Conservation (phyloP, 2,888 invertebrate genomes). For the Eristalinus aeneus region DNA sequence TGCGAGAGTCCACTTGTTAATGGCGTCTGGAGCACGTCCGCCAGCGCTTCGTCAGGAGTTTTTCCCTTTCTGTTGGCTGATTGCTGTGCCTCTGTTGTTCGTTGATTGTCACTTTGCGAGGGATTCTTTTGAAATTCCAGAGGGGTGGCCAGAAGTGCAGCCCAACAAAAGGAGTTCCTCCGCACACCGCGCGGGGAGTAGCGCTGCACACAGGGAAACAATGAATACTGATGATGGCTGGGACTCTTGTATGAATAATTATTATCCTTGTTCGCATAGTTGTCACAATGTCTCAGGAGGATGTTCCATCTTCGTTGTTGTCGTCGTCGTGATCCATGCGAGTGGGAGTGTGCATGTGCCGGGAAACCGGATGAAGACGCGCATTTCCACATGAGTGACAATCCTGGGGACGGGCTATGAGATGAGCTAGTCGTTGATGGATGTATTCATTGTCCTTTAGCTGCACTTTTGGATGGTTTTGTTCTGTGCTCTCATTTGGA, state of each 20-base stretch:
- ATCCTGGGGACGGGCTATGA: background rate
- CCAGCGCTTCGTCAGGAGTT: background rate
- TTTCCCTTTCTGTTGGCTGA: constrained; percentile 37
- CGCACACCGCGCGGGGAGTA: background rate
- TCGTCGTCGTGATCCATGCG: constrained; percentile 14
- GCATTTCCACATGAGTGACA: constrained; percentile 63
- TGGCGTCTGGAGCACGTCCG: constrained; percentile 9
- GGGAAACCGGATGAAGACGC: constrained; percentile 40
- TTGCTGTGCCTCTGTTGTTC: constrained; percentile 61
- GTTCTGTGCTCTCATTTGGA: constrained; percentile 44
- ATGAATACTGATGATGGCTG: constrained; percentile 69
- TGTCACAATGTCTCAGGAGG: constrained; percentile 66
- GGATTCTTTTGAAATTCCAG: constrained; percentile 17
- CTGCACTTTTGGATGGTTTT: constrained; percentile 62
- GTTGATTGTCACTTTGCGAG: constrained; percentile 62
- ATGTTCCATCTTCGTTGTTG: constrained; percentile 60
- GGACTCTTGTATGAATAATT: constrained; percentile 69
- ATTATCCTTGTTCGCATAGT: constrained; percentile 67
- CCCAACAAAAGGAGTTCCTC: constrained; percentile 54
- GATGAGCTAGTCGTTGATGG: constrained; percentile 57
- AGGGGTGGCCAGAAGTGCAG: background rate
- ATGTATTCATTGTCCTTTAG: constrained; percentile 66
- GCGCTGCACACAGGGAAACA: constrained; percentile 56
- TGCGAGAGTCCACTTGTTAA: constrained; percentile 22
- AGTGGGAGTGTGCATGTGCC: constrained; percentile 18